These are phyloP conservation scores for Lathamus discolor DNA, from an alignment of 2,113 vertebrate genomes.

Conservation along the genomic window DNA sequence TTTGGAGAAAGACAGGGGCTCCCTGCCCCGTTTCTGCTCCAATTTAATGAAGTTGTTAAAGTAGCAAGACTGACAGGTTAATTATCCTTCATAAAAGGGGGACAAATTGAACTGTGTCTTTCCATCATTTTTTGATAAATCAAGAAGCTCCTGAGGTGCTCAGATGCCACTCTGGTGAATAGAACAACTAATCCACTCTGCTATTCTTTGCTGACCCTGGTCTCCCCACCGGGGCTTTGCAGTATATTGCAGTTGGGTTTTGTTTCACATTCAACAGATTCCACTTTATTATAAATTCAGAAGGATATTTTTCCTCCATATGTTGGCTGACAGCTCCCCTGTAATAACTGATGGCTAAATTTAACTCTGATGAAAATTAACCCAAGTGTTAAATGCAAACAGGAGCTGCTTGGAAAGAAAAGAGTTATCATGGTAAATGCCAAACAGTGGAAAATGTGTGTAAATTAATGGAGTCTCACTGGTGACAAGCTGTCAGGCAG, in stretches of 20 bases:
- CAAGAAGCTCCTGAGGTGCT: slow-evolving; percentile 84
- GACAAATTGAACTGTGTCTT: slow-evolving; percentile 99
- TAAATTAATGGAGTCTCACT: slow-evolving; percentile 85
- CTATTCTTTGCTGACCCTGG: slow-evolving; percentile 76
- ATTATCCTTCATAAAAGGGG: slow-evolving; percentile 99
- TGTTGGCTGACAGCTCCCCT: slow-evolving; percentile 88
- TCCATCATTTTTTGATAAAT: slow-evolving; percentile 94
- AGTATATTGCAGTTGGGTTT: slow-evolving; percentile 77
- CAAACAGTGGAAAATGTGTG: slow-evolving; percentile 90
- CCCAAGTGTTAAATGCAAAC: slow-evolving; percentile 90
- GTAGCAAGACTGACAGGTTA: slow-evolving; percentile 97
- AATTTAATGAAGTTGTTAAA: slow-evolving; percentile 96
- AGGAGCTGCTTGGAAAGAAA: slow-evolving; percentile 85
- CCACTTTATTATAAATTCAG: slow-evolving; percentile 85
- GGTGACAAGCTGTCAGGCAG: slow-evolving; percentile 86
- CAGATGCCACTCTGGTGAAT: slow-evolving; percentile 82
- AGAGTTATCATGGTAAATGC: slow-evolving; percentile 91
- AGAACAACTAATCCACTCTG: slow-evolving; percentile 85
- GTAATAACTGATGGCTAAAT: slow-evolving; percentile 97
- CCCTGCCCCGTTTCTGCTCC: slow-evolving; percentile 77
- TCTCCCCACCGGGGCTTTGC: slow-evolving; percentile 76
- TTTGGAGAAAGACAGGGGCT: slow-evolving; percentile 68
- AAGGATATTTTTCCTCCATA: slow-evolving; percentile 81
- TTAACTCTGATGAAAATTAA: slow-evolving; percentile 97
- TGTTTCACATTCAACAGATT: slow-evolving; percentile 85